Evolutionary conservation across 2,888 invertebrate genomes (phyloP).

Genomic region (Xiphydria camelus): DNA sequence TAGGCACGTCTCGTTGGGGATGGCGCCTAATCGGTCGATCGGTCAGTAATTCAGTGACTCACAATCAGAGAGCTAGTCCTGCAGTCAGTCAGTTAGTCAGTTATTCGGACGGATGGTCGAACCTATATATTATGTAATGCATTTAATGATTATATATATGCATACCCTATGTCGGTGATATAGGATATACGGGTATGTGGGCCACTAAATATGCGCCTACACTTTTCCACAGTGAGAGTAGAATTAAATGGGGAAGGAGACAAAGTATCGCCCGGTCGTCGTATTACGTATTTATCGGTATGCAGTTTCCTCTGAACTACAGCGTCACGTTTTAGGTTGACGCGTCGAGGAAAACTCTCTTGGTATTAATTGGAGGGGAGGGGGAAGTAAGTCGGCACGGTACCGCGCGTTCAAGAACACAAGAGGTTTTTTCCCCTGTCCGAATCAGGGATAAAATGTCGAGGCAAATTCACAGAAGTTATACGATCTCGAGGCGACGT

Average conservation of each 20-base stretch:
- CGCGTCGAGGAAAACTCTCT: too few species aligned
- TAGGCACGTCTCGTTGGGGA: too few species aligned
- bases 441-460: too few species aligned
- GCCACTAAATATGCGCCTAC: conserved; percentile 28
- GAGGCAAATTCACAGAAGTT: too few species aligned
- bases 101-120: background rate
- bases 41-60: background rate
- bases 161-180: conserved; percentile 24
- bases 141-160: conserved; percentile 11
- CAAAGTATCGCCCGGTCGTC: conserved; percentile 18
- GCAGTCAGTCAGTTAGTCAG: background rate
- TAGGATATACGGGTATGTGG: conserved; percentile 29
- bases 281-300: conserved; percentile 16
- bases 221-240: conserved; percentile 24
- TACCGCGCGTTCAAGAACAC: too few species aligned
- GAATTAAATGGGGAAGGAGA: conserved; percentile 12
- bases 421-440: too few species aligned
- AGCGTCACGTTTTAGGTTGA: conserved; percentile 19
- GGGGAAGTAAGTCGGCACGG: too few species aligned
- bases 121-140: background rate
- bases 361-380: background rate
- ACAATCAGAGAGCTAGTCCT: too few species aligned
- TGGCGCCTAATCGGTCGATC: background rate
- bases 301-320: conserved; percentile 37
- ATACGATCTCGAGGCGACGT: too few species aligned